A percentile compares a stretch with the other conserved stretches of the same genome.
phyloP scores from a whole-genome alignment of 2,113 vertebrate genomes.

The Tachysurus vachellii region DNA sequence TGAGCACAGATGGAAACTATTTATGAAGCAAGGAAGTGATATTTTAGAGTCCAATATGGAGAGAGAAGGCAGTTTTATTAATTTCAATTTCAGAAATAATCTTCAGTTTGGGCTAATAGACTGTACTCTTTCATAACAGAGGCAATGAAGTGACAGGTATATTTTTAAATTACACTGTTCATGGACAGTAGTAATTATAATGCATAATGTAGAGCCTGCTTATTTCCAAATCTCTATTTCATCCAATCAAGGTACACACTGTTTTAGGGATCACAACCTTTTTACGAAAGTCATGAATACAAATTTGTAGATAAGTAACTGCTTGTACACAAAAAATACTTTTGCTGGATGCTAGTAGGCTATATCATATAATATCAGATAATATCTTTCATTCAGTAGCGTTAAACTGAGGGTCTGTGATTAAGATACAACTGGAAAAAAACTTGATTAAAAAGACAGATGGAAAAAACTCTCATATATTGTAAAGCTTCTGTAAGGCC shows the following conservation, averaged over 20 bases:
- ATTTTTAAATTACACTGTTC: slow-evolving; percentile 3
- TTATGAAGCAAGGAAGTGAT: neutral
- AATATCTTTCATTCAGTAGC: neutral
- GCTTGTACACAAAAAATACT: neutral
- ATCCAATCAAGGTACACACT: neutral
- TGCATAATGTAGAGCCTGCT: neutral
- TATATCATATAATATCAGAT: neutral
- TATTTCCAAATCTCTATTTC: neutral
- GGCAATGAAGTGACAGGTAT: neutral
- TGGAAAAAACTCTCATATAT: neutral
- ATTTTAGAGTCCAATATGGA: neutral
- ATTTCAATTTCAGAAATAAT: neutral
- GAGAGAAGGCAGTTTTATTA: neutral
- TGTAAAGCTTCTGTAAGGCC: no score
- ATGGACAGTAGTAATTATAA: neutral
- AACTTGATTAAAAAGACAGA: neutral
- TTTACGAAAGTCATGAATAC: neutral
- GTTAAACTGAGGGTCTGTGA: neutral
- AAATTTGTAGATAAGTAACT: slow-evolving; percentile 15
- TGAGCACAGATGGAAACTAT: slow-evolving; percentile 6
- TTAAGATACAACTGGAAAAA: neutral
- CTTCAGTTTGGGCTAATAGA: neutral
- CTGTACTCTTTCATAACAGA: neutral
- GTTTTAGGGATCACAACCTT: neutral
- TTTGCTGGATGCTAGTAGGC: neutral